Conservation (phyloP, 1,140 invertebrate genomes). For the Listronotus oregonensis region DNA sequence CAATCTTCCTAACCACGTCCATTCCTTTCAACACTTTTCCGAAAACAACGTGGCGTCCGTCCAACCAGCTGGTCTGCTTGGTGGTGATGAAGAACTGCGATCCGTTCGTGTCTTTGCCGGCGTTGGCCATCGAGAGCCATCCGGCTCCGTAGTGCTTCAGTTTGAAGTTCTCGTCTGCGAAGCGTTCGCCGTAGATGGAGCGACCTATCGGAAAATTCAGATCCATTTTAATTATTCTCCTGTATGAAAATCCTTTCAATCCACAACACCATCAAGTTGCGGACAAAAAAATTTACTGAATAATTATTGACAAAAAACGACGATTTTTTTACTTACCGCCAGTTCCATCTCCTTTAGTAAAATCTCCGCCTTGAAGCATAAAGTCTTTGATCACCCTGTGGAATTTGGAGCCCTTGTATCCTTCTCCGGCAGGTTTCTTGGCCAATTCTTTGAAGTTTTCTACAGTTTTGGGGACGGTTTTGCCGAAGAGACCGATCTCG, state of each 20-base stretch:
- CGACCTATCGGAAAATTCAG: conserved; percentile 69
- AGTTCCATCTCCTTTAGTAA: conserved; percentile 90
- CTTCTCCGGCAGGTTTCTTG: conserved; percentile 76
- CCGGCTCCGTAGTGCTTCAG: conserved; percentile 96
- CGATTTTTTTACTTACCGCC: conserved; percentile 66
- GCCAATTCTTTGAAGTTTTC: conserved; percentile 90
- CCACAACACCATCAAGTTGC: too few relatives aligned
- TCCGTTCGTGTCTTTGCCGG: conserved; percentile 96
- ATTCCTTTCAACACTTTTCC: conserved; percentile 92
- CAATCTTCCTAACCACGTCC: conserved; percentile 88
- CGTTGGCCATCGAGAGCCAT: conserved; percentile 96
- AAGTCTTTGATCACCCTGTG: conserved; percentile 93
- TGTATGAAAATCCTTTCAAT: too few relatives aligned
- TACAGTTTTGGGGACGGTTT: conserved; percentile 94
- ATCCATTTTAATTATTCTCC: too few relatives aligned
- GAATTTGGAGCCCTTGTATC: conserved; percentile 89
- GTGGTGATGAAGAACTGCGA: conserved; percentile 98
- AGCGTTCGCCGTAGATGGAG: conserved; percentile 93
- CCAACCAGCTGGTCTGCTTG: conserved; percentile 91
- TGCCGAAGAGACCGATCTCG: conserved; percentile 92
- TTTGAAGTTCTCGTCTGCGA: conserved; percentile 97
- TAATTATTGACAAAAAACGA: too few relatives aligned
- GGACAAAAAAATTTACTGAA: too few relatives aligned
- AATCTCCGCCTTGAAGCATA: conserved; percentile 95
- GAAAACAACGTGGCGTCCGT: conserved; percentile 96